These are phyloP conservation scores for Heliothis peltigera DNA, from an alignment of 2,888 invertebrate species.

Conservation along the genomic window DNA sequence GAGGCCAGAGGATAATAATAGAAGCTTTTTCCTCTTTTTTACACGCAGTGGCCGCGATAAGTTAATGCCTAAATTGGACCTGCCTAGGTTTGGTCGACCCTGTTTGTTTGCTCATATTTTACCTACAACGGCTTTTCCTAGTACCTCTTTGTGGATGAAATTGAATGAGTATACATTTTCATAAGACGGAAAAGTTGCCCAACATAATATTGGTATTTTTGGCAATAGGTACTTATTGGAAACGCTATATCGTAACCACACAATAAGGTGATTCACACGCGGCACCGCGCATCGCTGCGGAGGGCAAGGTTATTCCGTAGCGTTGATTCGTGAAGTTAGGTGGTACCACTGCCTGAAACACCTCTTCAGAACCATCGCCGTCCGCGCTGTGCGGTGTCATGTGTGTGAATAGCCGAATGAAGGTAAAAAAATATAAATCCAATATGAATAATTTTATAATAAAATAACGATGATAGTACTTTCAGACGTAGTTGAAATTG, in stretches of 20 bases:
- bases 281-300: too few species aligned
- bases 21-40: slow-evolving; percentile 23
- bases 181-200: background rate
- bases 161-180: background rate
- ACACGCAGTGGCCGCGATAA: background rate
- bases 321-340: too few species aligned
- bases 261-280: too few species aligned
- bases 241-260: too few species aligned
- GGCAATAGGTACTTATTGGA: background rate
- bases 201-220: background rate
- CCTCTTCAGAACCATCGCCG: too few species aligned
- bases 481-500: background rate
- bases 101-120: background rate
- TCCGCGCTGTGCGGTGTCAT: too few species aligned
- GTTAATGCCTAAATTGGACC: slow-evolving; percentile 21
- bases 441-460: background rate
- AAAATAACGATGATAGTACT: background rate
- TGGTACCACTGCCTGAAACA: too few species aligned
- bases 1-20: slow-evolving; percentile 42
- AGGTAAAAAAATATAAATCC: too few species aligned
- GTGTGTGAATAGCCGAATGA: too few species aligned
- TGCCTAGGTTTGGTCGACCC: background rate
- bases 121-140: background rate
- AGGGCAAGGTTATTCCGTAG: too few species aligned
- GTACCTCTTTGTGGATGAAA: background rate